Base-by-base conservation (phyloP, 2,888 invertebrate species). In the Himalopsyche tibetana region DNA sequence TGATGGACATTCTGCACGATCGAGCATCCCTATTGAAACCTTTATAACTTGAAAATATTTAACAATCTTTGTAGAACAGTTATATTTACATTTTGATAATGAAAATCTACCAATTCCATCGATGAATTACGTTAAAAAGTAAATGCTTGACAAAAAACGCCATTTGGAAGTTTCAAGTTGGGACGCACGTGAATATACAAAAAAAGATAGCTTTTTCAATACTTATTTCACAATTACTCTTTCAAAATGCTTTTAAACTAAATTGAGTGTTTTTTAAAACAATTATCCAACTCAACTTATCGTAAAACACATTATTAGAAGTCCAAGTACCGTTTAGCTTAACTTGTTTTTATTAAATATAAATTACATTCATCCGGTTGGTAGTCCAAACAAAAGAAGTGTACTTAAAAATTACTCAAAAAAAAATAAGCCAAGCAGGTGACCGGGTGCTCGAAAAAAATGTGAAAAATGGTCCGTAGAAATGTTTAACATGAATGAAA, bases 401-500 rank as follows among this genome's bases (percentile, higher is more conserved):
- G 19, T 63, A 63, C 15, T 8, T 11, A 63, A 28, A 28, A 19
- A 28, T 51, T 51, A 51, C 15, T 51, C 15, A 63, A 19, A 63
- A 63, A 63, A n/a, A 5, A 12, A 11, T 38, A 19, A 38, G 80
- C 80, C 4, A 40, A 19, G 40, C 40, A 40, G 19, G 42, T 40
- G 42, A n/a, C 40, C 80, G 56, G 56, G 42, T 45, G 79, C 36
- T 38, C 69, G 28, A 83, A 83, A 84, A 83, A 80, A 80, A 15
- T 19, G 63, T 63, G 63, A 63, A 81, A 36, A 80, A 56, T 56
- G 55, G 63, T 6, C 38, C 56, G 28, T 42, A 84, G 40, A 84
- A 80, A 80, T 4, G 69, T 51, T 45, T n/a, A 79, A 84, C 84
- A 80, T 84, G 84, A 84, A 84, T 84, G 84, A 84, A 63, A 84